A percentile compares a stretch with the other conserved stretches of the same genome.
phyloP scores from a whole-genome alignment of 1,140 invertebrate genomes.

The Bombus affinis region DNA sequence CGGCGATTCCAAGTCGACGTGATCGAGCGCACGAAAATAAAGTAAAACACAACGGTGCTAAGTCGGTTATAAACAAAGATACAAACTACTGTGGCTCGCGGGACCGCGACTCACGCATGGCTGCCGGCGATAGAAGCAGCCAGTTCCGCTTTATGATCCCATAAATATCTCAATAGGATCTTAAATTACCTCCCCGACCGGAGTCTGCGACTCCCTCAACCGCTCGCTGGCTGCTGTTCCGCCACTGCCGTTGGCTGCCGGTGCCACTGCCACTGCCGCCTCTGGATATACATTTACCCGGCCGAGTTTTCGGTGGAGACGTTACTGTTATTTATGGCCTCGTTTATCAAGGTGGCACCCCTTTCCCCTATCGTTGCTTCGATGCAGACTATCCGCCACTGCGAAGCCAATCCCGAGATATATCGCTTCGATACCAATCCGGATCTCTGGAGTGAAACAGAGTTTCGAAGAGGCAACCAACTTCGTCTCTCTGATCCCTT shows the following conservation, averaged over 20 bases:
- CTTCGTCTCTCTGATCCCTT: conserved; percentile 65
- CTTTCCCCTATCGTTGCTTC: conserved; percentile 71
- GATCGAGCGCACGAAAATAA: conserved; percentile 62
- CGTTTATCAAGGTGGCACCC: conserved; percentile 81
- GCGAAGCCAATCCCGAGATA: conserved; percentile 79
- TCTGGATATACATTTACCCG: conserved; percentile 75
- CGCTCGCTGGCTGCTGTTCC: conserved; percentile 54
- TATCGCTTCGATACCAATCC: conserved; percentile 79
- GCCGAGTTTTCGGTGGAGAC: conserved; percentile 80
- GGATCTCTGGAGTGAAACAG: conserved; percentile 46
- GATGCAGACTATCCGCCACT: conserved; percentile 77
- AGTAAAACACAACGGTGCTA: conserved; percentile 49
- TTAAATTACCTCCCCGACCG: conserved; percentile 72
- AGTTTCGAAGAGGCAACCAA: conserved; percentile 52
- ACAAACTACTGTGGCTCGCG: conserved; percentile 60
- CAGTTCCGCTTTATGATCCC: conserved; percentile 76
- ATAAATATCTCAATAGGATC: conserved; percentile 79
- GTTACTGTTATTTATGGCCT: conserved; percentile 81
- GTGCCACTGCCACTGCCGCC: conserved; percentile 33
- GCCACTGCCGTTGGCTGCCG: conserved; percentile 44
- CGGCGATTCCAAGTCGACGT: conserved; percentile 34
- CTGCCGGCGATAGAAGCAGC: conserved; percentile 67
- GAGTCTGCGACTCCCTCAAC: conserved; percentile 61
- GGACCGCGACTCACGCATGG: conserved; percentile 65
- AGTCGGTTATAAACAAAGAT: conserved; percentile 68